Evolutionary conservation across 1,140 invertebrate species (phyloP).

Genomic region (Tenebrio molitor): DNA sequence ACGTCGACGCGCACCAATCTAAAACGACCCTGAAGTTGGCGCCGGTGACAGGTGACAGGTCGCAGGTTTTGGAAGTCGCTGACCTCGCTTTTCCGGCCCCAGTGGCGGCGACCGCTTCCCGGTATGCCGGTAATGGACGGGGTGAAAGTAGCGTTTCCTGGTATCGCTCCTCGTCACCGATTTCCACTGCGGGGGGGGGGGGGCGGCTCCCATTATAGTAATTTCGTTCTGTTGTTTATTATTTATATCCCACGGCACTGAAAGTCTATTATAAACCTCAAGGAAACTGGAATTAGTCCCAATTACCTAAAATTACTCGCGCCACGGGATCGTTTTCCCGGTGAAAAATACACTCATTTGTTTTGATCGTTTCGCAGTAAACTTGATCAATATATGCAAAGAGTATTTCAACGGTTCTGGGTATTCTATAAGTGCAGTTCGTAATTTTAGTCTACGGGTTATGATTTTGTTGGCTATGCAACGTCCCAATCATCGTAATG

Average conservation of each 20-base stretch:
- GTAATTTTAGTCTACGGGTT: conserved; percentile 24
- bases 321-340: conserved; percentile 19
- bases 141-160: too few relatives aligned
- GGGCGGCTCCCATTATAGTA: too few relatives aligned
- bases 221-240: conserved; percentile 2
- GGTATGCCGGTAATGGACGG: background rate
- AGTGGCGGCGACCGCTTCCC: background rate
- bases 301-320: conserved; percentile 27
- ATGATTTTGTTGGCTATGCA: background rate
- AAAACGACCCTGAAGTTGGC: conserved; percentile 15
- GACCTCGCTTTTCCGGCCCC: too few relatives aligned
- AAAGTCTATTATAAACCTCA: conserved; percentile 8
- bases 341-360: conserved; percentile 29
- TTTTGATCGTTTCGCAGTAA: conserved; percentile 31
- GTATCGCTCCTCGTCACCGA: too few relatives aligned
- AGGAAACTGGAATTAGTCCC: conserved; percentile 19
- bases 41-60: background rate
- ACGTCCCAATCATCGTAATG: background rate
- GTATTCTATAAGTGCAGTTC: conserved; percentile 18
- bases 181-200: too few relatives aligned
- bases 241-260: conserved; percentile 17
- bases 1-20: background rate
- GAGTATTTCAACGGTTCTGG: conserved; percentile 2
- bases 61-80: too few relatives aligned
- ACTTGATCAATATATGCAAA: conserved; percentile 38